A percentile compares a stretch with the other conserved stretches of the same genome.
These are phyloP conservation scores for Drosophila robusta DNA, from an alignment of 2,888 invertebrate species.

Conservation along the genomic window DNA sequence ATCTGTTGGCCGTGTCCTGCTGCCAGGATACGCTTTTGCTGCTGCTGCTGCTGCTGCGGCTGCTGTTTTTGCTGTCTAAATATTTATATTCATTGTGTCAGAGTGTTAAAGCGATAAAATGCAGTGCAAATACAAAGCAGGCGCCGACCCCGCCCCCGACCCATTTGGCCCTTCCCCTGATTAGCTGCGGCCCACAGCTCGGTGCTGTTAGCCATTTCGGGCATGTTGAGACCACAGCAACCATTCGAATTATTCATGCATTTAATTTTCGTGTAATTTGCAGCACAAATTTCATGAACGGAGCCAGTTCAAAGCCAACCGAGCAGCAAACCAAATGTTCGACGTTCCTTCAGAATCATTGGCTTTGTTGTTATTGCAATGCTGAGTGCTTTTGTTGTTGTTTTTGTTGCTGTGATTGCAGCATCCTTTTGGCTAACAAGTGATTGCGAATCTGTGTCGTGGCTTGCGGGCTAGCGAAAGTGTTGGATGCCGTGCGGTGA, in stretches of 20 bases:
- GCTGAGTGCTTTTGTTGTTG: constrained; percentile 8
- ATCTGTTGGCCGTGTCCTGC: constrained; percentile 69
- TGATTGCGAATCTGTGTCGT: constrained; percentile 53
- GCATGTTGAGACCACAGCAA: constrained; percentile 75
- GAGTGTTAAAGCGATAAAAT: constrained; percentile 81
- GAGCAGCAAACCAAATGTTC: constrained; percentile 69
- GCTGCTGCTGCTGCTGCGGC: constrained; percentile 35
- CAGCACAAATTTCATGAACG: constrained; percentile 72
- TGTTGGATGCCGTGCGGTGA: constrained; percentile 39
- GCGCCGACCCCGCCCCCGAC: constrained; percentile 11
- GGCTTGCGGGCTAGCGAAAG: constrained; percentile 68
- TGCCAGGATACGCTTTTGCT: constrained; percentile 43
- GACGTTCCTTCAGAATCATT: constrained; percentile 69
- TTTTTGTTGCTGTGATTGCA: constrained; percentile 18
- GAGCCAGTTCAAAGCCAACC: constrained; percentile 53
- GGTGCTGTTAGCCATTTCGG: constrained; percentile 46
- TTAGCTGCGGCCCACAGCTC: constrained; percentile 50
- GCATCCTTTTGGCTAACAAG: constrained; percentile 32
- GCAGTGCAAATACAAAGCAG: constrained; percentile 79
- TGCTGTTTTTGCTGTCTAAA: constrained; percentile 82
- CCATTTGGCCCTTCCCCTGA: constrained; percentile 43
- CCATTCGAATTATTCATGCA: constrained; percentile 80
- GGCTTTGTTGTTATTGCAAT: constrained; percentile 33
- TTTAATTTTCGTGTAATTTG: constrained; percentile 80
- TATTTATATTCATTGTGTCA: constrained; percentile 81